phyloP scores from a whole-genome alignment of 2,888 invertebrate genomes.

The Allophyes oxyacanthae region DNA sequence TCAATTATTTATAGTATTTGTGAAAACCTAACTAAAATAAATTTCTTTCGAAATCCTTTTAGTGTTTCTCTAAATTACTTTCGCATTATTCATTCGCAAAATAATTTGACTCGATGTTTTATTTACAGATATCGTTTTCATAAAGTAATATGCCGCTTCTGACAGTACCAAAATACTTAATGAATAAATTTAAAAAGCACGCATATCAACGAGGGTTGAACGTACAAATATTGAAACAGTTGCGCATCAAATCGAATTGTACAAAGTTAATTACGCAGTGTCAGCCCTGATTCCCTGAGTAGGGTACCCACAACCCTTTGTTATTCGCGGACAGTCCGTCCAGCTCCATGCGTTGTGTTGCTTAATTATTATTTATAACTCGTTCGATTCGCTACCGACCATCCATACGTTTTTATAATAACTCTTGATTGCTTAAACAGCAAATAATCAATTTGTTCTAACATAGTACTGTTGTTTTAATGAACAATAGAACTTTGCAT shows the following conservation, averaged over 20 bases:
- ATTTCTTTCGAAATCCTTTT: conserved; percentile 31
- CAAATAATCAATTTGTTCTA: conserved; percentile 6
- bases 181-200: conserved; percentile 51
- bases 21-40: conserved; percentile 27
- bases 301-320: conserved; percentile 65
- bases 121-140: conserved; percentile 19
- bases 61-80: conserved; percentile 25
- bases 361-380: conserved; percentile 68
- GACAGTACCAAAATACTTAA: conserved; percentile 39
- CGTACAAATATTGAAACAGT: conserved; percentile 75
- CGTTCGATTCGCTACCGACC: conserved; percentile 48
- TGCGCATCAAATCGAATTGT: conserved; percentile 78
- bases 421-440: conserved; percentile 13
- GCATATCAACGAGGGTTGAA: conserved; percentile 55
- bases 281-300: conserved; percentile 75
- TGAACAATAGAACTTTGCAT: too few relatives aligned
- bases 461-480: conserved; percentile 16
- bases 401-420: conserved; percentile 21
- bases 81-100: conserved; percentile 20
- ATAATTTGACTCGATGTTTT: conserved; percentile 23
- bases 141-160: conserved; percentile 18
- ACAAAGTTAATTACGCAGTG: conserved; percentile 80
- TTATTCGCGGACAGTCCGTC: conserved; percentile 38
- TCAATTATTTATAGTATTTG: conserved; percentile 16
- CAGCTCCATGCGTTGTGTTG: conserved; percentile 56